These are phyloP conservation scores for Typhlichthys eigenmanni DNA, from an alignment of 2,797 vertebrate species.

Conservation along the genomic window DNA sequence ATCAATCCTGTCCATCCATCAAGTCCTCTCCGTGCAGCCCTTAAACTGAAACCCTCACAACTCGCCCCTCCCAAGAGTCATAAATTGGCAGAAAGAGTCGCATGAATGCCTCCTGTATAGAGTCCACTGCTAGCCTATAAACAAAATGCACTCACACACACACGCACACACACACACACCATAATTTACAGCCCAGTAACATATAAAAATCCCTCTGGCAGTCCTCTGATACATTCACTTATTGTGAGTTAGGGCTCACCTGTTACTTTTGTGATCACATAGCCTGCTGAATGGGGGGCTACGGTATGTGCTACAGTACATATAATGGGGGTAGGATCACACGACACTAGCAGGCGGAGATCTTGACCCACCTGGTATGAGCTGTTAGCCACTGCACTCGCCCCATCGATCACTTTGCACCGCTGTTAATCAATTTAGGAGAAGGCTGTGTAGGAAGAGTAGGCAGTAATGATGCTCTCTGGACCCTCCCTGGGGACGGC, in stretches of 20 bases:
- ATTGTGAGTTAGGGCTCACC: conserved; percentile 57
- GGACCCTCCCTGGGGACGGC: conserved; percentile 84
- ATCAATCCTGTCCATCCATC: conserved; percentile 9
- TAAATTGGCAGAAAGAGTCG: conserved; percentile 29
- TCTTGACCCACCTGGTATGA: conserved; percentile 66
- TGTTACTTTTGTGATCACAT: conserved; percentile 58
- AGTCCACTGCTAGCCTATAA: conserved; percentile 33
- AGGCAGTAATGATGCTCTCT: conserved; percentile 99
- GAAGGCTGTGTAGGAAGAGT: conserved; percentile 89
- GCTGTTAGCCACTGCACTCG: conserved; percentile 79
- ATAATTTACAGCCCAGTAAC: conserved; percentile 61
- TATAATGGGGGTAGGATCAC: conserved; percentile 79
- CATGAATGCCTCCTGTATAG: conserved; percentile 28
- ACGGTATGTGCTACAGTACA: not conserved
- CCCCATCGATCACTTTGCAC: conserved; percentile 98
- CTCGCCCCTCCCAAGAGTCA: conserved; percentile 17
- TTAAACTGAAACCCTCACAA: conserved; percentile 4
- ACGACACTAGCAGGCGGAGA: conserved; percentile 83
- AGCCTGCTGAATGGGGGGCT: conserved; percentile 47
- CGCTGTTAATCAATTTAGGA: conserved; percentile 99
- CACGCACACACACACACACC: conserved; percentile 61
- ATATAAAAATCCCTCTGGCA: conserved; percentile 40
- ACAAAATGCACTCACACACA: conserved; percentile 53
- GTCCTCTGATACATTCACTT: conserved; percentile 4
- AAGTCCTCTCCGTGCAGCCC: conserved; percentile 6